Percentiles rank a stretch among this genome's conserved stretches.
Evolutionary conservation across 1,140 invertebrate genomes (phyloP).

Genomic region (Drosophila tani): DNA sequence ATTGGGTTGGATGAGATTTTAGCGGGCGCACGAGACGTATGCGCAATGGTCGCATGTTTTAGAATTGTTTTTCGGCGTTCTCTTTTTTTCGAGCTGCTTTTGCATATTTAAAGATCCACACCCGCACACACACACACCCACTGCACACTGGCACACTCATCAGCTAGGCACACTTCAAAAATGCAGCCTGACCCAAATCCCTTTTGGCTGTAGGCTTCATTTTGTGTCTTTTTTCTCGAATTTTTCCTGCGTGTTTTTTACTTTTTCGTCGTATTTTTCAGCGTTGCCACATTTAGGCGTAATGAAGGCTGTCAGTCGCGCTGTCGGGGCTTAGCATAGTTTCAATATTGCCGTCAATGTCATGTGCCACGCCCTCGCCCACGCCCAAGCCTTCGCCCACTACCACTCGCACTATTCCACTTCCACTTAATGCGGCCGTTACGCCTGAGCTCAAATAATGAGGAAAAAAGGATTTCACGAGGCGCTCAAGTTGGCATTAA

Average conservation of each 20-base stretch:
- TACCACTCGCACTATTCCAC: conserved; percentile 22
- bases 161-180: conserved; percentile 70
- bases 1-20: conserved; percentile 49
- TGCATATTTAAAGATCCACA: conserved; percentile 60
- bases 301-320: conserved; percentile 76
- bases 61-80: conserved; percentile 44
- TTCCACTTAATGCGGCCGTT: conserved; percentile 64
- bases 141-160: conserved; percentile 33
- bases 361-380: conserved; percentile 71
- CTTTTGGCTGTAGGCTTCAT: conserved; percentile 73
- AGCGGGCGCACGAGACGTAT: conserved; percentile 49
- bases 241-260: conserved; percentile 15
- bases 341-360: conserved; percentile 69
- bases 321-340: conserved; percentile 76
- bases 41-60: conserved; percentile 60
- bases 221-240: conserved; percentile 46
- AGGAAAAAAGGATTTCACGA: conserved; percentile 68
- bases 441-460: conserved; percentile 63
- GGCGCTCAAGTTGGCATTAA: conserved; percentile 70
- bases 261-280: conserved; percentile 28
- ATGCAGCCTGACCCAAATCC: conserved; percentile 79
- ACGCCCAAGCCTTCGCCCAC: conserved; percentile 21
- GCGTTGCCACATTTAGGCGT: conserved; percentile 73
- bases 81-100: conserved; percentile 21
- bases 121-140: conserved; percentile 7